Evolutionary conservation across 2,797 vertebrate genomes (phyloP), one percentile per base, ranked within the genome.

Genomic region (Remorina albescens): DNA sequence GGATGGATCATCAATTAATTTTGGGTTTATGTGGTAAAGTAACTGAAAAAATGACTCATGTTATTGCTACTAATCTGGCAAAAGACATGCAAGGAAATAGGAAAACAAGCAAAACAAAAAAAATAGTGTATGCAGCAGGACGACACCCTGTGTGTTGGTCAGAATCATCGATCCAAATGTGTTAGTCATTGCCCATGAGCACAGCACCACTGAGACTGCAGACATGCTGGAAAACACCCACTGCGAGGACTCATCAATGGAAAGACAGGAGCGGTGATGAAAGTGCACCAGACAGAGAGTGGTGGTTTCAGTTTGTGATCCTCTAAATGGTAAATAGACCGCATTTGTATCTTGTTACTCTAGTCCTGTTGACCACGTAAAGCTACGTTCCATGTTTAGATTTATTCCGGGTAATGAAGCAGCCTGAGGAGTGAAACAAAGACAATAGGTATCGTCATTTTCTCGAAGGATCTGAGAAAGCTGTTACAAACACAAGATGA

Each of bases 111-210:
- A 30, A 34, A 41, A 65, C 36, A 67, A 59, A 61, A 61, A 67
- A 25, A 26, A 39, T 11, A 67, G 57, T 53, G 21, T 57, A 34
- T 36, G 44, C 44, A 60, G 26, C 28, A 49, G 32, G 2, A 8
- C 32, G 15, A 64, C 64, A 64, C 16, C 19, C 34, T 53, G n/a
- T 34, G 44, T 49, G 8, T 34, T 65, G 71, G 64, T 63, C 26
- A 49, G 32, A 44, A 39, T 58, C 25, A 76, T 62, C 12, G 68
- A 81, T 83, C 66, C 47, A 42, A 44, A 79, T 71, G 59, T 41
- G 44, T 57, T 65, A 5, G 23, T 62, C 51, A 11, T 65, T 54
- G 71, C 44, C 60, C 71, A 57, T 73, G 32, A 67, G 49, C 23
- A 2, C 25, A 16, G 34, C 16, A 50, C 74, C 44, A n/a, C 15